phyloP scores from a whole-genome alignment of 2,113 vertebrate species.

The Rutilus rutilus region DNA sequence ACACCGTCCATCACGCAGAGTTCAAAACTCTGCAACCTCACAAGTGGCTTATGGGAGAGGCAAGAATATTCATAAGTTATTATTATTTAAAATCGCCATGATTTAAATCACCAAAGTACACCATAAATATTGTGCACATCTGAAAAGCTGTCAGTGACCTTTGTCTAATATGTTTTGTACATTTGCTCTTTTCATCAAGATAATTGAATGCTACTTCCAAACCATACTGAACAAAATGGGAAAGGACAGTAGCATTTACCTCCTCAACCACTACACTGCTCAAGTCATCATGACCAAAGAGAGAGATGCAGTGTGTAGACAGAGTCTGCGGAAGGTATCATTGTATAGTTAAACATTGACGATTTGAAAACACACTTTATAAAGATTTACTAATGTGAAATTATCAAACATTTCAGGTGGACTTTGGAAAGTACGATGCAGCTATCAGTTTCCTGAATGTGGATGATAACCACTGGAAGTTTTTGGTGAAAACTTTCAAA shows the following conservation, averaged over 20 bases:
- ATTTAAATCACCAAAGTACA: background rate
- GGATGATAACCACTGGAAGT: background rate
- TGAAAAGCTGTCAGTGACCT: too few species aligned
- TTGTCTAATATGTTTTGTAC: background rate
- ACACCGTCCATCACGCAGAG: background rate
- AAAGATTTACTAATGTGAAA: too few species aligned
- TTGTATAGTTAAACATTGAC: background rate
- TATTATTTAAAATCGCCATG: background rate
- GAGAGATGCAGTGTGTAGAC: background rate
- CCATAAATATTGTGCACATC: too few species aligned
- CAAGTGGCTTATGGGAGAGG: background rate
- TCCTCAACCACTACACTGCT: background rate
- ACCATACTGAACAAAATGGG: background rate
- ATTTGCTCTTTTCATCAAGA: background rate
- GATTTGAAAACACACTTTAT: background rate
- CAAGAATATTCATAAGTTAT: background rate
- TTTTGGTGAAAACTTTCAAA: too few species aligned
- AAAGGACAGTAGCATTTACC: background rate
- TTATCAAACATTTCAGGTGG: background rate
- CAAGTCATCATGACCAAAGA: background rate
- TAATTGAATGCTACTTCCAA: background rate
- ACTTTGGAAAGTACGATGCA: background rate
- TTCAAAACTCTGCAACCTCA: background rate
- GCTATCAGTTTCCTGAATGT: background rate
- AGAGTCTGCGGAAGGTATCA: background rate